A percentile compares a stretch with the other conserved stretches of the same genome.
Conservation (phyloP, 2,797 vertebrate genomes). For the Thalassophryne amazonica region DNA sequence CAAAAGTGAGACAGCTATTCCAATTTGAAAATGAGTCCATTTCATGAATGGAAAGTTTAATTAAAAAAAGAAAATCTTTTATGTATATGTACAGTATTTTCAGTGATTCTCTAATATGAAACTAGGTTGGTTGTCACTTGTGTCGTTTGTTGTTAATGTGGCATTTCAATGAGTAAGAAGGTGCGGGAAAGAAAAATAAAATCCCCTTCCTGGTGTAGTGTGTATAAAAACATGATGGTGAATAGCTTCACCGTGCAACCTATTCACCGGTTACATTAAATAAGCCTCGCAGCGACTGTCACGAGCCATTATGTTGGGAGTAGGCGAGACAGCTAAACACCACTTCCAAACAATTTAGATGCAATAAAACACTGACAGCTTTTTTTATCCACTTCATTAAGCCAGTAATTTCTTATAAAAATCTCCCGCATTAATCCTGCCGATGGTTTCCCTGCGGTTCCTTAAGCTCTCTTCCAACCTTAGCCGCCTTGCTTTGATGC, state of each 20-base stretch:
- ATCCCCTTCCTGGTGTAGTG: constrained; percentile 40
- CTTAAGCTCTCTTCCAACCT: constrained; percentile 73
- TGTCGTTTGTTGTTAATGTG: constrained; percentile 22
- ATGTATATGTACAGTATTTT: no score
- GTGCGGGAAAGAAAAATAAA: not conserved
- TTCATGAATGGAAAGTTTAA: no score
- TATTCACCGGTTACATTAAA: constrained; percentile 87
- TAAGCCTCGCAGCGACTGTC: constrained; percentile 87
- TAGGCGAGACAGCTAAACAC: constrained; percentile 84
- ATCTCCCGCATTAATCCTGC: constrained; percentile 88
- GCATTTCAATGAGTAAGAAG: constrained; percentile 27
- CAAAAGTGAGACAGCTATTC: no score
- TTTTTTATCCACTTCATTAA: constrained; percentile 95
- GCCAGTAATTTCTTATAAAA: constrained; percentile 93
- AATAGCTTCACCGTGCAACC: constrained; percentile 79
- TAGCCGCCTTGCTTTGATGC: constrained; percentile 78
- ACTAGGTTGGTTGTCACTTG: constrained; percentile 1
- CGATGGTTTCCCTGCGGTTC: constrained; percentile 84
- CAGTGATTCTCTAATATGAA: not conserved
- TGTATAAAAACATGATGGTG: constrained; percentile 56
- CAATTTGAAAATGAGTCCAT: not conserved
- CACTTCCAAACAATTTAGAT: constrained; percentile 89
- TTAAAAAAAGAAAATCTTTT: no score
- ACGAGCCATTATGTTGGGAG: constrained; percentile 88
- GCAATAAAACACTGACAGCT: constrained; percentile 90